Conservation (phyloP, 2,797 vertebrate species). For the Sebastes vulpes region DNA sequence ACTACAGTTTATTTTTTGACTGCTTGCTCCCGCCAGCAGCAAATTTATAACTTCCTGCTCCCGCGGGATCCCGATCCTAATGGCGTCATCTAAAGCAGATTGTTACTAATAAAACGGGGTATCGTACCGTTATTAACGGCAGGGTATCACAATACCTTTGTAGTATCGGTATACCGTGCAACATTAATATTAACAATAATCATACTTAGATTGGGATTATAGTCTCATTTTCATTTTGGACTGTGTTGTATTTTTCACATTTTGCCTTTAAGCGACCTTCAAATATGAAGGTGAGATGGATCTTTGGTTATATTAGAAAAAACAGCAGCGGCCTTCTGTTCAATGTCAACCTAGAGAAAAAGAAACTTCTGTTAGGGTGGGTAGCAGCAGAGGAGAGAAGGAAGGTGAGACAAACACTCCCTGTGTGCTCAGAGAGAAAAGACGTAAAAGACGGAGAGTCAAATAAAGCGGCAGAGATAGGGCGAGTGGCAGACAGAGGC, state of each 20-base stretch:
- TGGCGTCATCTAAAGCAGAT: too few species aligned
- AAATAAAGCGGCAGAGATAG: conserved; percentile 10
- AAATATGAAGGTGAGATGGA: conserved; percentile 22
- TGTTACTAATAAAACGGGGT: too few species aligned
- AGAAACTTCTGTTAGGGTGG: conserved; percentile 3
- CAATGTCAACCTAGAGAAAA: conserved; percentile 32
- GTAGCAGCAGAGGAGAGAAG: background rate
- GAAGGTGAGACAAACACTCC: background rate
- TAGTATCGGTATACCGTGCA: too few species aligned
- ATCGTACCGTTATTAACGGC: too few species aligned
- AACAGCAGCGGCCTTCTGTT: background rate
- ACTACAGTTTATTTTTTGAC: too few species aligned
- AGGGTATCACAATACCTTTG: too few species aligned
- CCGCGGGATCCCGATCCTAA: too few species aligned
- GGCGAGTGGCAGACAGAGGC: background rate
- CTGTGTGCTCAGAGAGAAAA: conserved; percentile 7
- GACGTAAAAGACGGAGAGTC: background rate
- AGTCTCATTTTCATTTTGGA: background rate
- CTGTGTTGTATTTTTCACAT: background rate
- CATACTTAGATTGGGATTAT: background rate
- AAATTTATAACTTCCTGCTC: too few species aligned
- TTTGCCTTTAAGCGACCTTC: background rate
- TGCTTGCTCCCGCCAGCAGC: too few species aligned
- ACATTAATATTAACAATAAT: background rate
- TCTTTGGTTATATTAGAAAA: conserved; percentile 19